A percentile compares a stretch with the other conserved stretches of the same genome.
These are phyloP conservation scores for Eupithecia abbreviata DNA, from an alignment of 2,888 invertebrate species.

Conservation along the genomic window DNA sequence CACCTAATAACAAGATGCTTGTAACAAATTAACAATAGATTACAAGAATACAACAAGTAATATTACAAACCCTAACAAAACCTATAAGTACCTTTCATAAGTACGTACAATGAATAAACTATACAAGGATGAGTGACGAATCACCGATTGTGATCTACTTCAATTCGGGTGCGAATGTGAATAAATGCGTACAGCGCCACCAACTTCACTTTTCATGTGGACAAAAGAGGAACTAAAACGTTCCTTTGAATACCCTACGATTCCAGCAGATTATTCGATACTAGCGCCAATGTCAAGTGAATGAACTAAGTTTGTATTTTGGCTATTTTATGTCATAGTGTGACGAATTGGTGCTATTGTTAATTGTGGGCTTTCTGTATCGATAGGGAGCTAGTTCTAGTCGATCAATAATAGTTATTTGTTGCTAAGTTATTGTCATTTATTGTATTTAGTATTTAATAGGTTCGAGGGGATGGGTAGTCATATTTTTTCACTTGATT, in stretches of 20 bases:
- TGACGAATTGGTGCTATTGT: constrained; percentile 56
- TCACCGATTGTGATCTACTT: constrained; percentile 46
- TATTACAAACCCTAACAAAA: not conserved
- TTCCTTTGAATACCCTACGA: not conserved
- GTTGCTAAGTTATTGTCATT: constrained; percentile 33
- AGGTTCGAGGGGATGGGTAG: not conserved
- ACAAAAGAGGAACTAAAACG: not conserved
- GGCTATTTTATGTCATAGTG: constrained; percentile 60
- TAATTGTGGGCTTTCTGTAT: constrained; percentile 48
- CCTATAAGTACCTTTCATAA: constrained; percentile 9
- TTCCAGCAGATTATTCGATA: not conserved
- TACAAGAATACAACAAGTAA: constrained; percentile 8
- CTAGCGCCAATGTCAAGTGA: not conserved
- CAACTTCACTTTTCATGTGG: not conserved
- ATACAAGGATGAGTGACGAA: constrained; percentile 57
- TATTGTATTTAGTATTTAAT: constrained; percentile 14
- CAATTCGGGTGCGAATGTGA: constrained; percentile 38
- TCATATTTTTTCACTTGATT: not conserved
- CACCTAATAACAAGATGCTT: constrained; percentile 15
- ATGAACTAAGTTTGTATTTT: constrained; percentile 19
- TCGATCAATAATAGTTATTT: constrained; percentile 45
- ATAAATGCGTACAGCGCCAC: constrained; percentile 4
- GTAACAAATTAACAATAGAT: constrained; percentile 8
- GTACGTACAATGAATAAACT: constrained; percentile 32
- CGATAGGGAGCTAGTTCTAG: constrained; percentile 38